phyloP scores from a whole-genome alignment of 2,797 vertebrate species.

The Siniperca undulata region DNA sequence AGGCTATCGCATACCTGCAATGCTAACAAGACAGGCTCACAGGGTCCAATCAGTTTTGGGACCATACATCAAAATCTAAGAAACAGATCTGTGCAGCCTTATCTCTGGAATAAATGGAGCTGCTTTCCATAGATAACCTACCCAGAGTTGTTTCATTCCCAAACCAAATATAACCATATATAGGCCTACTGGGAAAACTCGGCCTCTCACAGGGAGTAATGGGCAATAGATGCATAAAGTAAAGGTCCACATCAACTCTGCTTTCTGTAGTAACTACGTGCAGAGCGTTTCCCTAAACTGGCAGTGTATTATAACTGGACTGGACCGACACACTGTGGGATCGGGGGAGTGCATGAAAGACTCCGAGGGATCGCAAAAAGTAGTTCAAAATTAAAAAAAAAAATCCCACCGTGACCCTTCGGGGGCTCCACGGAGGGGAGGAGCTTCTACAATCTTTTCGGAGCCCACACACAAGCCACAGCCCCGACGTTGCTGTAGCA shows the following conservation, averaged over 20 bases:
- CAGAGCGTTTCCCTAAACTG: too few species aligned
- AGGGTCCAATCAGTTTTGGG: neutral
- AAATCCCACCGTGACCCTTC: neutral
- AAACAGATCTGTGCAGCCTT: neutral
- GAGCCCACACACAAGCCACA: conserved; percentile 50
- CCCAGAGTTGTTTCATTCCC: too few species aligned
- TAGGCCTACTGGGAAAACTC: too few species aligned
- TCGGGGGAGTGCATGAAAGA: too few species aligned
- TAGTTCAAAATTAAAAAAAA: neutral
- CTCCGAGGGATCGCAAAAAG: neutral
- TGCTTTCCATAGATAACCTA: neutral
- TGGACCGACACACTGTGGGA: neutral
- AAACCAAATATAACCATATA: too few species aligned
- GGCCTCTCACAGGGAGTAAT: neutral
- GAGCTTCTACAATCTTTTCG: conserved; percentile 20
- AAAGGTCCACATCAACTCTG: too few species aligned
- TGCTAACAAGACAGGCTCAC: neutral
- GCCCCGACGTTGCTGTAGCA: conserved; percentile 65
- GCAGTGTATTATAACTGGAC: too few species aligned
- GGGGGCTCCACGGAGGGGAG: neutral
- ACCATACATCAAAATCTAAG: neutral
- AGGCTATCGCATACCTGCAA: neutral
- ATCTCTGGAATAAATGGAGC: neutral
- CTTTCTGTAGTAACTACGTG: too few species aligned
- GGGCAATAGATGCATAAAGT: neutral